Evolutionary conservation across 1,140 invertebrate genomes (phyloP).

Genomic region (Vanessa tameamea): DNA sequence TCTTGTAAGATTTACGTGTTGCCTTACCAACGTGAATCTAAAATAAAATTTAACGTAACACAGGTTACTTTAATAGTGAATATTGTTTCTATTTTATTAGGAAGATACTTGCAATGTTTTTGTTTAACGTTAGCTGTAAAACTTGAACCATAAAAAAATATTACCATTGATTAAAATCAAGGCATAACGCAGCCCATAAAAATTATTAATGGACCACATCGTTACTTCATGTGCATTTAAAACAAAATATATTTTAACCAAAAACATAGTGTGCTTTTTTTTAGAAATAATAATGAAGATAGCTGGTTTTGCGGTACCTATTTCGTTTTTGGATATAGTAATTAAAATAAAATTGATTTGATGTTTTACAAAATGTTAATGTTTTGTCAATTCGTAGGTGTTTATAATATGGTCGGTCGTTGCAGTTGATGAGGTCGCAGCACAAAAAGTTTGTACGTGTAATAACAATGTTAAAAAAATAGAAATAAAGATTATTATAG

Average conservation of each 20-base stretch:
- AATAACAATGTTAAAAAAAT: too few species aligned
- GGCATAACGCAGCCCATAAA: slow-evolving; percentile 40
- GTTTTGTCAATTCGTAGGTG: slow-evolving; percentile 38
- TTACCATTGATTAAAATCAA: slow-evolving; percentile 57
- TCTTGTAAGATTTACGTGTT: slow-evolving; percentile 33
- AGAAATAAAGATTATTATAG: too few species aligned
- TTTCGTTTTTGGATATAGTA: background rate
- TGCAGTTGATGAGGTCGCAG: slow-evolving; percentile 34
- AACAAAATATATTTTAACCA: background rate
- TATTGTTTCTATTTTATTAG: background rate
- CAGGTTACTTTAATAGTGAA: background rate
- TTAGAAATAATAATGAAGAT: slow-evolving; percentile 9
- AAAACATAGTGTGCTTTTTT: slow-evolving; percentile 37
- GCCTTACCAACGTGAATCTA: slow-evolving; percentile 20
- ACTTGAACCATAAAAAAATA: background rate
- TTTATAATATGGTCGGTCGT: slow-evolving; percentile 27
- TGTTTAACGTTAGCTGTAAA: background rate
- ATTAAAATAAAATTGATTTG: background rate
- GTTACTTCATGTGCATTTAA: background rate
- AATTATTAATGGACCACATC: slow-evolving; percentile 7
- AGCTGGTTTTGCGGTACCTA: slow-evolving; percentile 44
- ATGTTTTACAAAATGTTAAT: background rate
- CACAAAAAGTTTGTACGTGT: slow-evolving; percentile 9
- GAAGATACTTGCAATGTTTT: background rate
- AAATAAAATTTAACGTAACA: slow-evolving; percentile 12